phyloP scores from a whole-genome alignment of 2,797 vertebrate genomes.

The Gallirallus australis region DNA sequence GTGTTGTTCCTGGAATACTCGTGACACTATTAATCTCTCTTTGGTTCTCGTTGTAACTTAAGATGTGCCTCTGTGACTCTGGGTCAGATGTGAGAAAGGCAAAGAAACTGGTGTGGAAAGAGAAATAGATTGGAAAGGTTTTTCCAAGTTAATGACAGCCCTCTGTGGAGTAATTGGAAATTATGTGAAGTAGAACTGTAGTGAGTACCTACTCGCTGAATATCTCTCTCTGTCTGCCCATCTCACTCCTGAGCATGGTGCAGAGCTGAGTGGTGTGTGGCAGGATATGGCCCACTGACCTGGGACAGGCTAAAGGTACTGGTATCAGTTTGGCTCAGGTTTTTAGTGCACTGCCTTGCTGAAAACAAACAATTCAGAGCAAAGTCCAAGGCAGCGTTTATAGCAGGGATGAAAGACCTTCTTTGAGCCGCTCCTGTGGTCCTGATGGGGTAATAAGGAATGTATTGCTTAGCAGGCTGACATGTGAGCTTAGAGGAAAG shows the following conservation, averaged over 20 bases:
- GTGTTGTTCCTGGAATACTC: background rate
- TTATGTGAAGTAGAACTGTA: background rate
- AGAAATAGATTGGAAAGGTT: background rate
- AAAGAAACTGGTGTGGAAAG: background rate
- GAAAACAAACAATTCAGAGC: too few relatives aligned
- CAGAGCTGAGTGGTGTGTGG: background rate
- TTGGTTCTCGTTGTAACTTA: background rate
- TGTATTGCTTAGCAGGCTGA: background rate
- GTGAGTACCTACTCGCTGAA: fast-evolving
- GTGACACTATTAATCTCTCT: background rate
- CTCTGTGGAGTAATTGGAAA: background rate
- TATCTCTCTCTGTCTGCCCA: background rate
- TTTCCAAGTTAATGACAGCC: background rate
- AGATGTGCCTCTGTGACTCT: background rate
- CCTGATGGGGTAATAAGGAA: background rate
- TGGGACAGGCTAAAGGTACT: background rate
- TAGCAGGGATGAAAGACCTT: background rate
- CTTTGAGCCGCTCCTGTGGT: background rate
- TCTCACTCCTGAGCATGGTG: fast-evolving
- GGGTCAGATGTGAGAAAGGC: background rate
- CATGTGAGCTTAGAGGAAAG: background rate
- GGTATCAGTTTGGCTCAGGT: background rate
- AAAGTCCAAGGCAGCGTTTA: background rate
- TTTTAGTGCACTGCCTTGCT: background rate
- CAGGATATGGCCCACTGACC: background rate